Evolutionary conservation across 2,113 vertebrate genomes (phyloP), one percentile per base, ranked within the genome.

Genomic region (Dipodomys merriami): DNA sequence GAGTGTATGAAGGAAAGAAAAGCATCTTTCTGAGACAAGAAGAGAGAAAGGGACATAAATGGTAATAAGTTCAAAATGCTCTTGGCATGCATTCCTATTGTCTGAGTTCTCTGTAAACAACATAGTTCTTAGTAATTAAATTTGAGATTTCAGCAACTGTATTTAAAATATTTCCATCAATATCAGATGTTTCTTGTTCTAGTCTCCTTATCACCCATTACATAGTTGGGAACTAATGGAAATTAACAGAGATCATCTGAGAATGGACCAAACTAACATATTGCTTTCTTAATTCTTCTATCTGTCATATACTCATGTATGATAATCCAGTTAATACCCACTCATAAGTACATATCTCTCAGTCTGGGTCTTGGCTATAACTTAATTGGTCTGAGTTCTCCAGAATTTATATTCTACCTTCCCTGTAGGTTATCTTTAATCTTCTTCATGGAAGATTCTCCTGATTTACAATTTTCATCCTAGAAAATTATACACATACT

Each of bases 131-230:
- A 39, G 18, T 33, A 1, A 77, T 80, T 95, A 80, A 49, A 82
- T 76, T 46, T 67, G 6, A 5, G 11, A 57, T 30, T n/a, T 57
- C 81, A 80, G 46, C 74, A 46, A 64, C 72, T 72, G 88, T 79
- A 35, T 71, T 84, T 46, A 73, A 95, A 83, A 76, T 81, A 79
- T n/a, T 46, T 86, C 25, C 71, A 64, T 69, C 13, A 88, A 19
- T 44, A 65, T 44, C n/a, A 85, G 60, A 85, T 65, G 18, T 77
- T 46, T 0, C 46, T 25, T 85, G 46, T 83, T 73, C 30, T 72
- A 46, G 1, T 77, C 83, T 78, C 23, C 4, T 16, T 10, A 71
- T 76, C 2, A 91, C 19, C 15, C 65, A 9, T 6, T 71, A 62
- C 4, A 44, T 15, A 78, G 1, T 79, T 76, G 23, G 1, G 23